Evolutionary conservation across 2,888 invertebrate species (phyloP).

Genomic region (Ophraella communa): DNA sequence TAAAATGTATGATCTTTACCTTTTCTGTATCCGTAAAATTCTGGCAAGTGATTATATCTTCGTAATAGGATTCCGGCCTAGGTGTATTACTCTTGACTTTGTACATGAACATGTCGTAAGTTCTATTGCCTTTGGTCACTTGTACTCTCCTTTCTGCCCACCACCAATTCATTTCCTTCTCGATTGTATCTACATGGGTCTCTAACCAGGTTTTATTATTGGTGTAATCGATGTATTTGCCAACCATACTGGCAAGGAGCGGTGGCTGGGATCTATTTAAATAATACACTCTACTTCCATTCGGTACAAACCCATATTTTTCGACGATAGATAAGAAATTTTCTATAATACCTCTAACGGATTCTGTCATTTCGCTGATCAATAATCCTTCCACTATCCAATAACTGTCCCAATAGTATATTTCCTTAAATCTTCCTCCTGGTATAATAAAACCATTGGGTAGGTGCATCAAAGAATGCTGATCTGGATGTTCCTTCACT

Average conservation of each 20-base stretch:
- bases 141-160: slow-evolving; percentile 64
- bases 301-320: slow-evolving; percentile 75
- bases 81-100: slow-evolving; percentile 69
- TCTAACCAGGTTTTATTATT: slow-evolving; percentile 69
- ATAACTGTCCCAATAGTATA: slow-evolving; percentile 89
- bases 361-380: slow-evolving; percentile 76
- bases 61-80: slow-evolving; percentile 75
- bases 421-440: slow-evolving; percentile 75
- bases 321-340: slow-evolving; percentile 77
- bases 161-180: slow-evolving; percentile 73
- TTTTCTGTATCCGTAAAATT: slow-evolving; percentile 6
- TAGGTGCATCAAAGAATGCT: slow-evolving; percentile 57
- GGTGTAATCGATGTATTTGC: slow-evolving; percentile 72
- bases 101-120: slow-evolving; percentile 68
- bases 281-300: slow-evolving; percentile 84
- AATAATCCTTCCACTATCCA: slow-evolving; percentile 83
- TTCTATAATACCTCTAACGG: slow-evolving; percentile 76
- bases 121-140: slow-evolving; percentile 61
- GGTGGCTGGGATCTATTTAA: slow-evolving; percentile 75
- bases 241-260: slow-evolving; percentile 74
- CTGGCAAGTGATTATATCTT: slow-evolving; percentile 65
- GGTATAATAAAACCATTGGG: slow-evolving; percentile 71
- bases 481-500: slow-evolving; percentile 61
- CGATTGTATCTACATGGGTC: slow-evolving; percentile 65
- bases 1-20: slow-evolving; percentile 7